Base-by-base conservation (phyloP, 1,140 invertebrate species). In the Drosophila seguyi region DNA sequence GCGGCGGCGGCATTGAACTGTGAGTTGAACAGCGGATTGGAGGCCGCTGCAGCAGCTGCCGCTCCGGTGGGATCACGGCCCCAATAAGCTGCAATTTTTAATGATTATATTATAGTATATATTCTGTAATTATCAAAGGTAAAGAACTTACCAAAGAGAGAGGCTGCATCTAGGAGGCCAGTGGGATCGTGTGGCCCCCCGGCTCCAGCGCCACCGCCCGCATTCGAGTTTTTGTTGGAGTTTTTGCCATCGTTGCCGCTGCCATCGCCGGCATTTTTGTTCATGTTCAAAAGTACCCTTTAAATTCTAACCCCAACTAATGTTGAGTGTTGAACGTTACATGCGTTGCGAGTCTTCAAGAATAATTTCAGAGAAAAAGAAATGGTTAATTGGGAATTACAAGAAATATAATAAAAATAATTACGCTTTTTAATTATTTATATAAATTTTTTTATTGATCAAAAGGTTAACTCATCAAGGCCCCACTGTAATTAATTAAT, bases 81-180 rank as follows among this genome's bases (percentile, higher is more conserved):
- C 94, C 94, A 97, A 92, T 96, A 96, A 65, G 96, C 96, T 96
- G 93, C 6, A 93, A 94, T 48, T n/a, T n/a, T 77, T 52, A 36
- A 73, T 16, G 13, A 4, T 10, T n/a, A 31, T 16, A 34, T 29
- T 18, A n/a, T n/a, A n/a, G 10, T 20, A 25, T 20, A 18, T 11
- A 7, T 45, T 13, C 10, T 7, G 18, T 31, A n/a, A 8, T 22
- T 27, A n/a, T 11, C 8, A 18, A 2, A 1, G 14, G 13, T 3
- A 3, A 18, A 22, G 2, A 8, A 31, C 93, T 93, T 83, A 95
- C 95, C 95, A 78, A 95, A 95, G 53, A 95, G 93, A 65, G 94
- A 95, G 53, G 95, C 95, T 56, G 95, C 95, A 92, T 95, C 95
- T 84, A 95, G 93, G 41, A 95, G 93, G 62, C 94, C 94, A 39